phyloP scores from a whole-genome alignment of 2,797 vertebrate genomes.

The Gymnothorax javanicus region DNA sequence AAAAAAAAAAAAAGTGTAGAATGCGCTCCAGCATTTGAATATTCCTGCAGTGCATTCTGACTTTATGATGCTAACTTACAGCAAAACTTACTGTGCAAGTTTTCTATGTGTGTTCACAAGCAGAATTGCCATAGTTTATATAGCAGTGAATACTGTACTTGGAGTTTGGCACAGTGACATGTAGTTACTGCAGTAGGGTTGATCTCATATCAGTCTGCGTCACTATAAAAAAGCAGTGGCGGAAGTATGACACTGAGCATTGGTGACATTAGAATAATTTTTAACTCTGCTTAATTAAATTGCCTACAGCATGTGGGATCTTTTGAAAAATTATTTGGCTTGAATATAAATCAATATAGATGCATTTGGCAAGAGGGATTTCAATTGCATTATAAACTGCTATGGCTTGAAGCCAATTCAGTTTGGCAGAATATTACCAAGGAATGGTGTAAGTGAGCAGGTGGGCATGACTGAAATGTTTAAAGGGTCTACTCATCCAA shows the following conservation, averaged over 20 bases:
- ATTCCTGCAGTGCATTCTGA: not conserved
- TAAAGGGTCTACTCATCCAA: not conserved
- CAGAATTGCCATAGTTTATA: not conserved
- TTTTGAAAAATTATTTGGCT: not conserved
- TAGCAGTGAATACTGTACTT: not conserved
- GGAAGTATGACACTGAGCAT: not conserved
- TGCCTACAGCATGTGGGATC: not conserved
- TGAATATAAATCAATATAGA: not conserved
- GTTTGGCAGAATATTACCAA: not conserved
- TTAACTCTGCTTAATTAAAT: not conserved
- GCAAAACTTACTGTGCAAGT: not conserved
- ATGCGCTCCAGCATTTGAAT: not conserved
- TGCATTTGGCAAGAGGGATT: not conserved
- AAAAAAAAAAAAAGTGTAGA: too few relatives aligned
- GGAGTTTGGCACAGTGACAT: not conserved
- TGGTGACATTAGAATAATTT: not conserved
- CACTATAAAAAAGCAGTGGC: not conserved
- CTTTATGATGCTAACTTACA: not conserved
- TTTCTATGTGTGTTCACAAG: not conserved
- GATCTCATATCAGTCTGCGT: not conserved
- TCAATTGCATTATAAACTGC: not conserved
- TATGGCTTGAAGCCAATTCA: not conserved
- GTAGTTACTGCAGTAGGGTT: not conserved
- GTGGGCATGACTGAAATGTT: not conserved
- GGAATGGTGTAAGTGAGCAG: not conserved